These are phyloP conservation scores for Pachyrhynchus sulphureomaculatus DNA, from an alignment of 1,140 invertebrate genomes.

Conservation along the genomic window DNA sequence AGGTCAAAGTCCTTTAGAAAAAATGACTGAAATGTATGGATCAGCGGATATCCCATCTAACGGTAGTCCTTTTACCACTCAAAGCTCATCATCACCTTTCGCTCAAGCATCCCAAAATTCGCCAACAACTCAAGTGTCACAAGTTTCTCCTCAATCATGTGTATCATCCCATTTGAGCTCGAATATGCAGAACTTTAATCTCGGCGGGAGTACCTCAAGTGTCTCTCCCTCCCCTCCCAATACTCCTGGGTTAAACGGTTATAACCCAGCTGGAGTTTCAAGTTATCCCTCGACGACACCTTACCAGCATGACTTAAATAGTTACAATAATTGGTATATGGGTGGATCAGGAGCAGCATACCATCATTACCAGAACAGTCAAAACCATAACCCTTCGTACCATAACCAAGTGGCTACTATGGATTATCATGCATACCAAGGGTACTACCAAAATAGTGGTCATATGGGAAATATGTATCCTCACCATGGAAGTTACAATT, in stretches of 20 bases:
- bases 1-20: slow-evolving; percentile 5
- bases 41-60: background rate
- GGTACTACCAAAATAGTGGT: background rate
- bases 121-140: slow-evolving; percentile 8
- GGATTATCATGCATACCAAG: background rate
- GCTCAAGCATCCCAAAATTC: background rate
- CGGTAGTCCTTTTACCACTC: background rate
- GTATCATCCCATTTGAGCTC: slow-evolving; percentile 7
- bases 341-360: background rate
- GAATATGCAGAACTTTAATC: slow-evolving; percentile 41
- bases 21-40: slow-evolving; percentile 10
- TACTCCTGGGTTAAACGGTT: background rate
- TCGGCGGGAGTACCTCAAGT: slow-evolving; percentile 64
- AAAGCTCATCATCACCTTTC: too few relatives aligned
- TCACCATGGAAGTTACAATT: background rate
- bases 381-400: background rate
- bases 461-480: slow-evolving; percentile 1
- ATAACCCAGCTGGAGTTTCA: background rate
- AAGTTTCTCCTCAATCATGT: slow-evolving; percentile 17
- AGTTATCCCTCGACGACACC: too few relatives aligned
- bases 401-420: background rate
- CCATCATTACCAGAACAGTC: background rate
- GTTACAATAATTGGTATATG: slow-evolving; percentile 18
- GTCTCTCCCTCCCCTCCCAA: slow-evolving; percentile 54
- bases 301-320: background rate